Conservation (phyloP, 2,888 invertebrate species). For the Beris chalybata region DNA sequence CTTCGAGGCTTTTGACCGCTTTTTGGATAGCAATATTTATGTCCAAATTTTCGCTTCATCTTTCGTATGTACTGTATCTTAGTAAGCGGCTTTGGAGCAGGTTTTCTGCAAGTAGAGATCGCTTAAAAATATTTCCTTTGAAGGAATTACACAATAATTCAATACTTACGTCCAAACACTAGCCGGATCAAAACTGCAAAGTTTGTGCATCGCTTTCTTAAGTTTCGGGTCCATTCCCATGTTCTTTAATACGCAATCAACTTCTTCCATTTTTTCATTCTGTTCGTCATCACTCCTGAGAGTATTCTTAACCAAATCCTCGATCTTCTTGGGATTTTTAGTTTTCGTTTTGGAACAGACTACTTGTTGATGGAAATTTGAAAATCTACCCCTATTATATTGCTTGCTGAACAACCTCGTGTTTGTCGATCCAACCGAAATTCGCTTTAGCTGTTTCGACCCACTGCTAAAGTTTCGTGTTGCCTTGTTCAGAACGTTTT, state of each 20-base stretch:
- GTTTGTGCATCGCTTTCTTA: background rate
- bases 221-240: background rate
- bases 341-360: too few species aligned
- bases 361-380: too few species aligned
- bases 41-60: slow-evolving; percentile 10
- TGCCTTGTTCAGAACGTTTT: background rate
- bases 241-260: background rate
- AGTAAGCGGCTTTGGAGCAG: background rate
- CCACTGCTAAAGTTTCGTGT: background rate
- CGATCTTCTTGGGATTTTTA: background rate
- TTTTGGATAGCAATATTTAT: background rate
- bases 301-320: background rate
- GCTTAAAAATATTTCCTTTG: too few species aligned
- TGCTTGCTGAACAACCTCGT: background rate
- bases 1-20: background rate
- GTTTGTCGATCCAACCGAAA: background rate
- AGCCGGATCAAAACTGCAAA: slow-evolving; percentile 10
- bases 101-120: background rate
- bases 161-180: slow-evolving; percentile 9
- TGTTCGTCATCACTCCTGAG: background rate
- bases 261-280: background rate
- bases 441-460: background rate
- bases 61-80: slow-evolving; percentile 5
- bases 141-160: background rate
- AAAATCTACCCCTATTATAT: background rate